phyloP scores from a whole-genome alignment of 2,888 invertebrate species.

The Lumbricus terrestris region DNA sequence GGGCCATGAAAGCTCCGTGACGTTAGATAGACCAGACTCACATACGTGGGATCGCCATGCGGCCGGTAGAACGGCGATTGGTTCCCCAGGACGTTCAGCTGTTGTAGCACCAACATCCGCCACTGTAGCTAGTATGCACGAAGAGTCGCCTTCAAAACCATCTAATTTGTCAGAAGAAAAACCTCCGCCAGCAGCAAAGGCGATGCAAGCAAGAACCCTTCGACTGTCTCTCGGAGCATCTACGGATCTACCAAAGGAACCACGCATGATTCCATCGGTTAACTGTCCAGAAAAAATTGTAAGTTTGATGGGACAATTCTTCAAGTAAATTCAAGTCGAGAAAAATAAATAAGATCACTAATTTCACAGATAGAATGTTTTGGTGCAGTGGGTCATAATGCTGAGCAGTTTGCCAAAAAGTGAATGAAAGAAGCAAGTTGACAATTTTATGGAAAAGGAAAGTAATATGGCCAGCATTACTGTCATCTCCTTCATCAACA shows the following conservation, averaged over 20 bases:
- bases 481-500: background rate
- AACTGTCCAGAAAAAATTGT: slow-evolving; percentile 9
- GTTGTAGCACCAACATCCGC: background rate
- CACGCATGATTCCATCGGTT: background rate
- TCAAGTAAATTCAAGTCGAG: background rate
- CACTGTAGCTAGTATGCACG: background rate
- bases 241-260: background rate
- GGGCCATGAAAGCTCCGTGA: background rate
- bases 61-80: background rate
- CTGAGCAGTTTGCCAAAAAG: background rate
- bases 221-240: slow-evolving; percentile 5
- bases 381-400: too few species aligned
- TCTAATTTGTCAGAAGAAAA: background rate
- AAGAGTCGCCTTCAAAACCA: background rate
- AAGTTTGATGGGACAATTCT: background rate
- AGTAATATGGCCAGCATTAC: too few species aligned
- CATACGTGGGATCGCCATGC: slow-evolving; percentile 16
- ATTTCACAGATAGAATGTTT: too few species aligned
- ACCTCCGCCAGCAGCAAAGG: background rate
- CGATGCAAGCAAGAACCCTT: background rate
- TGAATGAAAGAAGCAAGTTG: background rate
- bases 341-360: too few species aligned
- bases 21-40: background rate
- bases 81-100: background rate
- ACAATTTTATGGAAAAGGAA: too few species aligned